These are phyloP conservation scores for Colinus virginianus DNA, from an alignment of 2,113 vertebrate genomes.

Conservation along the genomic window DNA sequence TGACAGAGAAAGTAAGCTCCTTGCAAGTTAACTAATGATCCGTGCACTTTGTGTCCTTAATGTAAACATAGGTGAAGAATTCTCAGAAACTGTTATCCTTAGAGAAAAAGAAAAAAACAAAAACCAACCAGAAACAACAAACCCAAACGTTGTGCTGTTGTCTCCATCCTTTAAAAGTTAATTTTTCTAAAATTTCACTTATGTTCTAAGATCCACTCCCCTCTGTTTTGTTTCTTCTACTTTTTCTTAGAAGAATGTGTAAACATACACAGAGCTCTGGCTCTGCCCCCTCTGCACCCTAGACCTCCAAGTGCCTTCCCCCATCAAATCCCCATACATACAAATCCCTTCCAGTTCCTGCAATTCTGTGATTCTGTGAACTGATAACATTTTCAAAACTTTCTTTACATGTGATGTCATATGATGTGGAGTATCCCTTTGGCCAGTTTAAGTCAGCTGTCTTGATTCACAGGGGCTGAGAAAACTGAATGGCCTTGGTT, in stretches of 20 bases:
- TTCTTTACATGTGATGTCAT: too few species aligned
- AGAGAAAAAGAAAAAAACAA: neutral
- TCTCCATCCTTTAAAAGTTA: neutral
- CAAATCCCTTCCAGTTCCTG: too few species aligned
- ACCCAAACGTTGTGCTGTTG: neutral
- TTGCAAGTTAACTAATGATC: neutral
- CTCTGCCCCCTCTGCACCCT: too few species aligned
- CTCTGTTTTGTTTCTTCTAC: neutral
- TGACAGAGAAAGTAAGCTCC: neutral
- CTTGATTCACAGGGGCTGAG: too few species aligned
- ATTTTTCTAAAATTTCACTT: neutral
- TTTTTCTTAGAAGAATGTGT: neutral
- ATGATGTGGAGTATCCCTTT: too few species aligned
- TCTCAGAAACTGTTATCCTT: neutral
- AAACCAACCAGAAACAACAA: neutral
- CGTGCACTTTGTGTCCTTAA: neutral
- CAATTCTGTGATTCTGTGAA: too few species aligned
- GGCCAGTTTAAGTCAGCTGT: too few species aligned
- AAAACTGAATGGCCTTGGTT: too few species aligned
- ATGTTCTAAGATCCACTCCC: neutral
- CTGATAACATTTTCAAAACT: too few species aligned
- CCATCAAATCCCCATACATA: too few species aligned
- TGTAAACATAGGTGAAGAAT: neutral
- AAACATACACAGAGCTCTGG: accelerated
- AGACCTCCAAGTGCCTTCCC: too few species aligned